Conservation (phyloP, 2,888 invertebrate species). For the Iselma pallidipennis region DNA sequence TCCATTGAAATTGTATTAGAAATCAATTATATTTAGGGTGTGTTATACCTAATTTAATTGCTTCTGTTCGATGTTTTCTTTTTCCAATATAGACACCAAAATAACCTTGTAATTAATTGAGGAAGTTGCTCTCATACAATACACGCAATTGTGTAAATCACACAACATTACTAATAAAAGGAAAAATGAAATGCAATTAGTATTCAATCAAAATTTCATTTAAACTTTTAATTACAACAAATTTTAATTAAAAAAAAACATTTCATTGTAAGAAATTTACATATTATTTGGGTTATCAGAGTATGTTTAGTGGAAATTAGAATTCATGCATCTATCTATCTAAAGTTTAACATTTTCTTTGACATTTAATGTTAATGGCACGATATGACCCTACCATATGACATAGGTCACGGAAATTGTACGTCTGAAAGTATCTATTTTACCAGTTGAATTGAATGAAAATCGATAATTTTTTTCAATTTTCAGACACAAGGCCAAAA, state of each 20-base stretch:
- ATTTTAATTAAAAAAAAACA: too few species aligned
- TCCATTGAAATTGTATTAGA: too few species aligned
- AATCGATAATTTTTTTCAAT: too few species aligned
- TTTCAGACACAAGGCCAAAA: not conserved
- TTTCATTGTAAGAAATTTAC: not conserved
- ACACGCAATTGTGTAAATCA: too few species aligned
- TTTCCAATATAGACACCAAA: not conserved
- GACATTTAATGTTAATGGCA: slow-evolving; percentile 27
- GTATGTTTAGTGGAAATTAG: not conserved
- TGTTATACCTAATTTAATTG: not conserved
- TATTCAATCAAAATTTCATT: too few species aligned
- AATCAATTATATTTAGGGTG: not conserved
- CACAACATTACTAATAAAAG: not conserved
- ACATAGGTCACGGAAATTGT: slow-evolving; percentile 22
- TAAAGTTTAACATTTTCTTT: slow-evolving; percentile 22
- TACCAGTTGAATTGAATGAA: too few species aligned
- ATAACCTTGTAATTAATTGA: not conserved
- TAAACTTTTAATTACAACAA: too few species aligned
- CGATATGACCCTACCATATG: slow-evolving; percentile 23
- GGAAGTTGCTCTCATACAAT: not conserved
- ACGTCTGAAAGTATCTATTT: too few species aligned
- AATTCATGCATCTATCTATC: not conserved
- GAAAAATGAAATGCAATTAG: too few species aligned
- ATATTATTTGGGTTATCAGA: not conserved
- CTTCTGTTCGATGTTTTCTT: not conserved